These are phyloP conservation scores for Arrhamphus sclerolepis DNA, from an alignment of 2,797 vertebrate species.

Conservation along the genomic window DNA sequence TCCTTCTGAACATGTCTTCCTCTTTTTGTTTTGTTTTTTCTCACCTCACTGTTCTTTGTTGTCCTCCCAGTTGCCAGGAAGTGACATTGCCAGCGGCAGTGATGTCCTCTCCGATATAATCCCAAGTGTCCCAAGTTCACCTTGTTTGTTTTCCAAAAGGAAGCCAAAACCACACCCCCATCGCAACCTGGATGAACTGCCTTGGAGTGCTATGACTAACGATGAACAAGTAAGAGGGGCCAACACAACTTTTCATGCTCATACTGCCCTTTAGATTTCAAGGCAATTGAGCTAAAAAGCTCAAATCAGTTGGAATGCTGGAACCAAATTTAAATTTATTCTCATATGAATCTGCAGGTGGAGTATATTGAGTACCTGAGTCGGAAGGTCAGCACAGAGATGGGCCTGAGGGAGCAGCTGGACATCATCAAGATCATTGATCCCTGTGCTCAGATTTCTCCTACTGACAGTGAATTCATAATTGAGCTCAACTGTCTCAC, in stretches of 20 bases:
- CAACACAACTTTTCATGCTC: too few relatives aligned
- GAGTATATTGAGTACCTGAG: slow-evolving; percentile 99
- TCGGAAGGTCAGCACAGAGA: slow-evolving; percentile 98
- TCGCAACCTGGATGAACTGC: slow-evolving; percentile 94
- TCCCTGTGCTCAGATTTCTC: slow-evolving; percentile 96
- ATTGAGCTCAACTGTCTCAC: slow-evolving; percentile 99
- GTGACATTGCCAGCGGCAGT: slow-evolving; percentile 96
- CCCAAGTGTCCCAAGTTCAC: slow-evolving; percentile 95
- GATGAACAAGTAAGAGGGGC: slow-evolving; percentile 87
- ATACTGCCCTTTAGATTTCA: neutral
- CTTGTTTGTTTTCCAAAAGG: slow-evolving; percentile 93
- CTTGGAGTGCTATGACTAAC: slow-evolving; percentile 99
- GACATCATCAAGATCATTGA: slow-evolving; percentile 99
- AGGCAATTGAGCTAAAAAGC: neutral
- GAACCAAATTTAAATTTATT: neutral
- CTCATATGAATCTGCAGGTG: slow-evolving; percentile 79
- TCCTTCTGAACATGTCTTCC: neutral
- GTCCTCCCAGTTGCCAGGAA: slow-evolving; percentile 89
- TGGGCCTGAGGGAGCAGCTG: slow-evolving; percentile 98
- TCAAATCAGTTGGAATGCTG: too few relatives aligned
- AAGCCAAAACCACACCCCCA: slow-evolving; percentile 91
- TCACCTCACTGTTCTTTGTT: neutral
- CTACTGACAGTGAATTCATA: slow-evolving; percentile 99
- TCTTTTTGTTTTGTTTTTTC: too few relatives aligned
- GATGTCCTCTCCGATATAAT: slow-evolving; percentile 98